Conservation (phyloP, 2,797 vertebrate genomes). For the Cossypha polioptera region DNA sequence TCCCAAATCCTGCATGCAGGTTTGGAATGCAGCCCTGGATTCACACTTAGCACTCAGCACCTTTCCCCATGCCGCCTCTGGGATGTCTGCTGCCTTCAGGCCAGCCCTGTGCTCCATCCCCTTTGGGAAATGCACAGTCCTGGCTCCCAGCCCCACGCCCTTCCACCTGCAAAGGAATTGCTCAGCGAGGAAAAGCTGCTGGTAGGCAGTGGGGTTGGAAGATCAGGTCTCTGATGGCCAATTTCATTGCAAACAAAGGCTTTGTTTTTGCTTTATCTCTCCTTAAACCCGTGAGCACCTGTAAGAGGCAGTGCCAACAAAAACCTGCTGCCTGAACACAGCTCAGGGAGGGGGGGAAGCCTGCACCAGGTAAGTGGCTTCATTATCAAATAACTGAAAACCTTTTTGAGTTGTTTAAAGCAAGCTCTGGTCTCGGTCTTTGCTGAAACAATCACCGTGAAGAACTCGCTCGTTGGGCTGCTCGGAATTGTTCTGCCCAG, state of each 20-base stretch:
- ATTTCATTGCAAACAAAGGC: neutral
- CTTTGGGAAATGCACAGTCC: rapidly evolving
- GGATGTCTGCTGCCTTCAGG: neutral
- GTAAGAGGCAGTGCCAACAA: neutral
- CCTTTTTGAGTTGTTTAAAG: neutral
- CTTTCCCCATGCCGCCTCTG: neutral
- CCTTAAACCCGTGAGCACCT: neutral
- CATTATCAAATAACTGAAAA: neutral
- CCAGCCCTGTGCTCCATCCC: neutral
- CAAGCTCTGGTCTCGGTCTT: neutral
- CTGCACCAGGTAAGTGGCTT: neutral
- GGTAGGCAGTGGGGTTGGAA: neutral
- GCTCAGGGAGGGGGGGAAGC: neutral
- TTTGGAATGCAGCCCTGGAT: neutral
- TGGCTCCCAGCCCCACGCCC: neutral
- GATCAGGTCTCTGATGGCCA: neutral
- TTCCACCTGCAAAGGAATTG: neutral
- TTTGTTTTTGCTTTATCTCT: neutral
- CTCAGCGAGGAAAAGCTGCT: neutral
- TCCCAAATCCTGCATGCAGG: neutral
- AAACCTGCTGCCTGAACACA: neutral
- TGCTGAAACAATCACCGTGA: neutral
- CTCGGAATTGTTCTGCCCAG: neutral
- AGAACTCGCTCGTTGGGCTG: neutral
- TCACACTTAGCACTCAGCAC: rapidly evolving